Conservation (phyloP, 2,797 vertebrate species). For the Girardinus metallicus region DNA sequence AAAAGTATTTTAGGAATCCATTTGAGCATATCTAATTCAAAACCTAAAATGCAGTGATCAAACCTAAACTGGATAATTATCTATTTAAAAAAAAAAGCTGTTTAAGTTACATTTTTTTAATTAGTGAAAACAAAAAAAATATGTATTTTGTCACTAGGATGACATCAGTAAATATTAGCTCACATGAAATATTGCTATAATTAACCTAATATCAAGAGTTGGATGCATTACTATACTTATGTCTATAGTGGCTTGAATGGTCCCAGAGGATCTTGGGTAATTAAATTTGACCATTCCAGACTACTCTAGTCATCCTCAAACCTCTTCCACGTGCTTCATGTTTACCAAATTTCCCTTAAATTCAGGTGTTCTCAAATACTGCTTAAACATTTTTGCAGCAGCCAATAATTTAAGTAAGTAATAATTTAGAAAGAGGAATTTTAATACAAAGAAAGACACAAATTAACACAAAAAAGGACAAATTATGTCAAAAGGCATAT, state of each 20-base stretch:
- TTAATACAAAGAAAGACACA: background rate
- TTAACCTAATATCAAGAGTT: background rate
- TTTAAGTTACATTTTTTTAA: background rate
- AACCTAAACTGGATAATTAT: background rate
- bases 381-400: background rate
- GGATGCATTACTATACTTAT: background rate
- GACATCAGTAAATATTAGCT: background rate
- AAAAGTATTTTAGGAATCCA: background rate
- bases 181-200: background rate
- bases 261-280: background rate
- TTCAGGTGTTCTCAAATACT: background rate
- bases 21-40: background rate
- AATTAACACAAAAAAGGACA: background rate
- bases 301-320: background rate
- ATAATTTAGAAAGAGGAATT: background rate
- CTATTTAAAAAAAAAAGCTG: too few species aligned
- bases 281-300: background rate
- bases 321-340: background rate
- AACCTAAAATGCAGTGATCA: background rate
- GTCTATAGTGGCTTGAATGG: background rate
- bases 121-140: background rate
- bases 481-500: background rate
- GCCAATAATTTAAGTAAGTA: background rate
- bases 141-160: background rate
- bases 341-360: background rate